Conservation (phyloP, 1,140 invertebrate genomes). For the Heliconius melpomene region DNA sequence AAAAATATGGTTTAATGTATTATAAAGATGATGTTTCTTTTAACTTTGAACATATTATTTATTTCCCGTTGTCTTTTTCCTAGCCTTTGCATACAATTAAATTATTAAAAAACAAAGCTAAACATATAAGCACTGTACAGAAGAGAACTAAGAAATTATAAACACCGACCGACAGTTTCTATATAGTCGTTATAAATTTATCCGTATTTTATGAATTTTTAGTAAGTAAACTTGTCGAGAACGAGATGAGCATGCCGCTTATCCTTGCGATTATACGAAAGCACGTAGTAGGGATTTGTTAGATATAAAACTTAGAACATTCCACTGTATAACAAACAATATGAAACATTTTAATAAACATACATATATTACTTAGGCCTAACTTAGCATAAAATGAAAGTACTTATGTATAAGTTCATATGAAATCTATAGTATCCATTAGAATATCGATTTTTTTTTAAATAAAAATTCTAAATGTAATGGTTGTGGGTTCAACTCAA, state of each 20-base stretch:
- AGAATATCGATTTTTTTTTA: no score
- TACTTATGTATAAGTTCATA: no score
- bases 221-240: conserved; percentile 41
- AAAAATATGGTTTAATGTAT: no score
- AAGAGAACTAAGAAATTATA: not conserved
- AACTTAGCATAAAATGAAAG: not conserved
- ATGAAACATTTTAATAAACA: conserved; percentile 17
- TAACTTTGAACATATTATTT: no score
- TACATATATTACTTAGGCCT: not conserved
- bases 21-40: no score
- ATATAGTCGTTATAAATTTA: conserved; percentile 29
- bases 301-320: conserved; percentile 53
- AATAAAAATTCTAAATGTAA: no score
- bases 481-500: no score
- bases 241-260: conserved; percentile 67
- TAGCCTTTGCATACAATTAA: no score
- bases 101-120: no score
- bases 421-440: no score
- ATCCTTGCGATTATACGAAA: conserved; percentile 70
- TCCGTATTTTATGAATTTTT: conserved; percentile 42
- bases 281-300: conserved; percentile 72
- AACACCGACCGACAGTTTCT: not conserved
- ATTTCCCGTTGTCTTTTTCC: no score
- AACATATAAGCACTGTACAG: no score
- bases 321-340: not conserved